These are phyloP conservation scores for Montifringilla adamsi DNA, from an alignment of 2,113 vertebrate species.

Conservation along the genomic window DNA sequence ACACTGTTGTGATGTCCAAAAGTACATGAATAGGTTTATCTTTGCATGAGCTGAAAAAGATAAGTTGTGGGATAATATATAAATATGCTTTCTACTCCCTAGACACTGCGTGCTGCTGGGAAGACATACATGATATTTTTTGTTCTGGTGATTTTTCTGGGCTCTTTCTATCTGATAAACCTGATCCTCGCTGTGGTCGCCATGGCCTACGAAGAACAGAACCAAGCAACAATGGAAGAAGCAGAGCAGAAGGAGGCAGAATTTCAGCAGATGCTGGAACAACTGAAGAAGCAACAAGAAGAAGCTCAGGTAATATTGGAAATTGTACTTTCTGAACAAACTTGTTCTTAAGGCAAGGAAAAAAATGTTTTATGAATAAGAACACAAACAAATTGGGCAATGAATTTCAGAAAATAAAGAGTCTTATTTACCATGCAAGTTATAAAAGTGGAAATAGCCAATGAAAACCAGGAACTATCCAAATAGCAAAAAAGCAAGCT, in stretches of 20 bases:
- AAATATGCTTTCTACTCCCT: conserved; percentile 2
- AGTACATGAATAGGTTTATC: background rate
- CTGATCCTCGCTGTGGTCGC: conserved; percentile 94
- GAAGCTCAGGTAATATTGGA: conserved; percentile 83
- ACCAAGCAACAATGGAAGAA: conserved; percentile 88
- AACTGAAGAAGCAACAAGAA: conserved; percentile 88
- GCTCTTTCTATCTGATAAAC: conserved; percentile 93
- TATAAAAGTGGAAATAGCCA: background rate
- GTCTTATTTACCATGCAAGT: background rate
- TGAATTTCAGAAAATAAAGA: background rate
- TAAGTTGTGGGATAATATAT: background rate
- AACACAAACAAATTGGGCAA: background rate
- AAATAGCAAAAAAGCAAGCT: background rate
- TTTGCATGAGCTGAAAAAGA: background rate
- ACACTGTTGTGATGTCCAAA: background rate
- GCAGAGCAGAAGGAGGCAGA: conserved; percentile 91
- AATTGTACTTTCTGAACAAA: background rate
- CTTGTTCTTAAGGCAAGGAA: background rate
- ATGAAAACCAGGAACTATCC: background rate
- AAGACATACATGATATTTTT: conserved; percentile 98
- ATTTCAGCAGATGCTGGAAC: conserved; percentile 89
- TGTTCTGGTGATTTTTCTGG: conserved; percentile 93
- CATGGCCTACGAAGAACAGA: conserved; percentile 97
- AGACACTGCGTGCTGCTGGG: conserved; percentile 91
- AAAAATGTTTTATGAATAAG: background rate